Conservation (phyloP, 2,888 invertebrate species). For the Reticulitermes lucifugus region DNA sequence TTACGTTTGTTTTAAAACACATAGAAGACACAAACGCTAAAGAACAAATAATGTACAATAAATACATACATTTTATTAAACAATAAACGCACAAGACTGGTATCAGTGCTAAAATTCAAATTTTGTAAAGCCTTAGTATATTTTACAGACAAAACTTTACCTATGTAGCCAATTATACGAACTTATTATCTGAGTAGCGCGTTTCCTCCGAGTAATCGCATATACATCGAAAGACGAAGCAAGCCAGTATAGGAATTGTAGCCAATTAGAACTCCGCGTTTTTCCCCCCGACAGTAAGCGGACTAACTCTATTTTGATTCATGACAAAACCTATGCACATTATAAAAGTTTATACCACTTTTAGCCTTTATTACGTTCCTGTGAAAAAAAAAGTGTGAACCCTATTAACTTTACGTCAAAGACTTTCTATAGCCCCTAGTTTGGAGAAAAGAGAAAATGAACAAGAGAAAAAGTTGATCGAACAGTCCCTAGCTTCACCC, state of each 20-base stretch:
- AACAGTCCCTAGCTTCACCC: conserved; percentile 39
- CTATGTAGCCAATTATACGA: too few species aligned
- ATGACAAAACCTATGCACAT: neutral
- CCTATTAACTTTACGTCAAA: conserved; percentile 43
- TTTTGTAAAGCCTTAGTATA: too few species aligned
- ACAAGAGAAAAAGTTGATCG: conserved; percentile 41
- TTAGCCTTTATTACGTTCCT: conserved; percentile 26
- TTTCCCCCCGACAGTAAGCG: neutral
- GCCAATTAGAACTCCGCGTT: conserved; percentile 12
- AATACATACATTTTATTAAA: too few species aligned
- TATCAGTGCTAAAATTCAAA: too few species aligned
- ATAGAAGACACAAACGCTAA: too few species aligned
- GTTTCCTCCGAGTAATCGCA: neutral
- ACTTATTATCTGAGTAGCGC: too few species aligned
- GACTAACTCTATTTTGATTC: neutral
- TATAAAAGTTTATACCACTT: conserved; percentile 43
- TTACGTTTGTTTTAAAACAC: too few species aligned
- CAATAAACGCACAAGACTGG: too few species aligned
- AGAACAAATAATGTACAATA: too few species aligned
- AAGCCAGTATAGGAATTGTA: neutral
- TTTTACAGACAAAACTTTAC: too few species aligned
- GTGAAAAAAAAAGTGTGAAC: conserved; percentile 28
- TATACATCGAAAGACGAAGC: neutral
- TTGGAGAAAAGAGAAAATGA: conserved; percentile 33
- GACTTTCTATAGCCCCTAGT: conserved; percentile 40